Conservation (phyloP, 2,888 invertebrate genomes). For the Drosophila kambysellisi region DNA sequence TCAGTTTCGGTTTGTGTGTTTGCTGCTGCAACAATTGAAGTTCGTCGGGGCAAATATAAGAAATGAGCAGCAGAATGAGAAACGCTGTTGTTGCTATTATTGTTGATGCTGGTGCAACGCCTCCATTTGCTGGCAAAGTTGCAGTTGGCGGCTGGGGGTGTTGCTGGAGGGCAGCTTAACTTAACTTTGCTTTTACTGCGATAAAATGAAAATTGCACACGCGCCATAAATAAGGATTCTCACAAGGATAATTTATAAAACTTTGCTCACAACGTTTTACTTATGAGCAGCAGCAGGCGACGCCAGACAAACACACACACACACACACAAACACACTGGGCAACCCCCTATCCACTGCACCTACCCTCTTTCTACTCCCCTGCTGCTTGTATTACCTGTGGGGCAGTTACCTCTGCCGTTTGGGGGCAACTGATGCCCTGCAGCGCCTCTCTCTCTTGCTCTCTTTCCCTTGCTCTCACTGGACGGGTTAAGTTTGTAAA, state of each 20-base stretch:
- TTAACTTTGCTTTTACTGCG: slow-evolving; percentile 84
- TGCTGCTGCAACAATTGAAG: slow-evolving; percentile 75
- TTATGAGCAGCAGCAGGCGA: slow-evolving; percentile 75
- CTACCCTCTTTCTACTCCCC: neutral
- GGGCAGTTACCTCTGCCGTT: slow-evolving; percentile 41
- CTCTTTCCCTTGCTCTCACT: neutral
- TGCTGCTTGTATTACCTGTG: slow-evolving; percentile 36
- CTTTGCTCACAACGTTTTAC: slow-evolving; percentile 82
- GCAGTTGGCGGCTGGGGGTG: slow-evolving; percentile 22
- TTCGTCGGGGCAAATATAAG: slow-evolving; percentile 75
- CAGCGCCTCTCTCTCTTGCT: slow-evolving; percentile 1
- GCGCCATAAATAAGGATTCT: slow-evolving; percentile 85
- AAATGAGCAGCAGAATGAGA: slow-evolving; percentile 56
- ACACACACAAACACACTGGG: neutral
- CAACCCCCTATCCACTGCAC: neutral
- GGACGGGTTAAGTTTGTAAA: slow-evolving; percentile 66
- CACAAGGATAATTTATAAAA: slow-evolving; percentile 85
- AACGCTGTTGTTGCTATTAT: slow-evolving; percentile 34
- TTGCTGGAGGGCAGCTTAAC: slow-evolving; percentile 67
- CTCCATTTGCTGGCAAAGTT: slow-evolving; percentile 65
- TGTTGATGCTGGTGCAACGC: slow-evolving; percentile 67
- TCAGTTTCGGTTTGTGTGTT: slow-evolving; percentile 40
- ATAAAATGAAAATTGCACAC: slow-evolving; percentile 85
- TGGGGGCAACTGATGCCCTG: slow-evolving; percentile 41
- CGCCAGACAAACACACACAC: slow-evolving; percentile 62